Base-by-base conservation (phyloP, 2,888 invertebrate species). In the Synergus umbraculus region DNA sequence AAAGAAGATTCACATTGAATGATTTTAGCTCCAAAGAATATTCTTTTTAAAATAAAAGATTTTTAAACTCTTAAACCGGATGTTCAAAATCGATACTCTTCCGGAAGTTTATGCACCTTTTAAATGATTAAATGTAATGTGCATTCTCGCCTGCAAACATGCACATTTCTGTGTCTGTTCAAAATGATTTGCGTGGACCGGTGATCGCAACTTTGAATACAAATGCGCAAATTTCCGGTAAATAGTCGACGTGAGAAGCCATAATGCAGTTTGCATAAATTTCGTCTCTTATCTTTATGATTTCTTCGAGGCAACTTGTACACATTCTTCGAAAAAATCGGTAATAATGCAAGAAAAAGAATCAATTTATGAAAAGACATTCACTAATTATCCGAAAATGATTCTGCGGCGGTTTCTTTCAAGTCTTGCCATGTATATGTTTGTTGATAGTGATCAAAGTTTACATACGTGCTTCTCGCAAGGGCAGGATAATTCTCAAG, bases 181-280 rank as follows among this genome's bases (percentile, higher is more conserved):
- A n/a, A 58, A 58, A 58, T 18, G 58, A 58, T 58, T 58, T 18
- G 58, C 18, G 18, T 8, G 58, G 7, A 58, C 58, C 58, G 58
- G 58, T 58, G n/a, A 58, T 58, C 58, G 18, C 66, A 37, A n/a
- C 66, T 43, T 41, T 37, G 66, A 66, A 66, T 66, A 15, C 66
- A 22, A 66, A 66, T 43, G 66, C 29, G 29, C 66, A 29, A 66
- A 66, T 41, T 66, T 43, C 37, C 29, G 66, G 43, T 8, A 66
- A 41, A 66, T 41, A 66, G 29, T 29, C 37, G 58, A 58, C 58
- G 58, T 58, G 58, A 58, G 18, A 18, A 58, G 58, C 18, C 58
- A 58, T 18, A 58, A 58, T 18, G 58, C 58, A 58, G 18, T 18
- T 18, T 58, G 58, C 58, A 58, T 58, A 58, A 58, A 58, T 58